Evolutionary conservation across 2,888 invertebrate genomes (phyloP), one percentile per base, ranked within the genome.

Genomic region (Pristionchus fissidentatus): DNA sequence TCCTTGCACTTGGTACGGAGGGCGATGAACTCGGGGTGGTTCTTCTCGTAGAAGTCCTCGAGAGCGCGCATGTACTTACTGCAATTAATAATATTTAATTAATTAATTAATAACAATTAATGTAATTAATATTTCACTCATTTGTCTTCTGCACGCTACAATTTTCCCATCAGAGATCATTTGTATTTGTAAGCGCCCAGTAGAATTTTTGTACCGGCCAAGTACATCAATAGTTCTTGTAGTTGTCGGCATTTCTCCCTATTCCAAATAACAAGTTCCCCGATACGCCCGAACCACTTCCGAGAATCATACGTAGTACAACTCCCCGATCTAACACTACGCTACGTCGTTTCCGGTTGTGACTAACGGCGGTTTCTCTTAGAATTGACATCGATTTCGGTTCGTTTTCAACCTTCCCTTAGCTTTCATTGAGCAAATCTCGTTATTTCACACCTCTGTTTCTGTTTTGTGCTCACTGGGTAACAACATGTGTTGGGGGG

Each of bases 21-120:
- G 19, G 98, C 95, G 83, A 98, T 97, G 93, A 99, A 99, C 93
- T 99, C 99, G 10, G 95, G 94, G 94, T 96, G 97, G 94, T 97
- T 96, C 94, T 98, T 98, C 93, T 99, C 99, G 93, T 99, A 99
- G 94, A 97, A 99, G 93, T 99, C 99, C 92, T 99, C 99, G 91
- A 99, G 94, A 82, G 98, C 97, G 87, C 98, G 95, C 94, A 96
- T 96, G 94, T 99, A 99, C 94, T 99, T 99, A 93, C 97, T 97
- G 79, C 52, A 87, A 84, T 32, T 8, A 26, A n/a, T 0, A n/a
- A 43, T 43, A 38, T 5, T 38, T 66, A 38, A n/a, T n/a, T n/a
- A n/a, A n/a, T n/a, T n/a, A n/a, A n/a, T 66, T 35, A 38, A 5
- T 38, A 3, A 32, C 35, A 1, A 2, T 19, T 32, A 29, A 62